These are phyloP conservation scores for Hipparchia sbordonii DNA, from an alignment of 2,888 invertebrate genomes.

Conservation along the genomic window DNA sequence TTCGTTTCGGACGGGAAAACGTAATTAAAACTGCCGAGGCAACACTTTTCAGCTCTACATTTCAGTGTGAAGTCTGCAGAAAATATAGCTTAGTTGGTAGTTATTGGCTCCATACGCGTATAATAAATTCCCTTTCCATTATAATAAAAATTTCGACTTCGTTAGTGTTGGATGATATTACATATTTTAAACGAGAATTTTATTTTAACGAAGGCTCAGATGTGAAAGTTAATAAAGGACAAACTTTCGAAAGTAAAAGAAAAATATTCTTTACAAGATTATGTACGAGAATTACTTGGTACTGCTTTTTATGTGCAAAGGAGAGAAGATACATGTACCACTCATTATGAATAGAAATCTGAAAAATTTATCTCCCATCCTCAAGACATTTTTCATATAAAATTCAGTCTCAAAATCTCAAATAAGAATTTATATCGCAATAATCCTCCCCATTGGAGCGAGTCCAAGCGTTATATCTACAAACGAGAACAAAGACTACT, in stretches of 20 bases:
- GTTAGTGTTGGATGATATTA: neutral
- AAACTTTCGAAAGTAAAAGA: neutral
- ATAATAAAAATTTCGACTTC: neutral
- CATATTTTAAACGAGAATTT: neutral
- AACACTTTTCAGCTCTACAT: conserved; percentile 9
- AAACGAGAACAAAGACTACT: conserved; percentile 52
- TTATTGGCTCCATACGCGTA: conserved; percentile 15
- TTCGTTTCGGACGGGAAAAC: conserved; percentile 11
- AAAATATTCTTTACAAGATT: neutral
- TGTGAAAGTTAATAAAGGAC: neutral
- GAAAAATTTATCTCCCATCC: neutral
- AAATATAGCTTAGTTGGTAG: conserved; percentile 15
- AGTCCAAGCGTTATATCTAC: conserved; percentile 62
- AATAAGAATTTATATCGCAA: conserved; percentile 66
- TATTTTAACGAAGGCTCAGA: neutral
- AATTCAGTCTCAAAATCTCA: conserved; percentile 37
- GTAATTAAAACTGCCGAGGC: conserved; percentile 13
- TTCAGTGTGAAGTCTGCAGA: conserved; percentile 1
- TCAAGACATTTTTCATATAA: conserved; percentile 39
- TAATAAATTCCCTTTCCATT: conserved; percentile 1
- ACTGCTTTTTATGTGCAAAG: neutral
- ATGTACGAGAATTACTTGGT: neutral
- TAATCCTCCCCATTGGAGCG: conserved; percentile 57
- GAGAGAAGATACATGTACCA: neutral
- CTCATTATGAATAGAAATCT: neutral